Conservation (phyloP, 2,113 vertebrate genomes). For the human (Homo sapiens) region GRCh38 chr3:78104501-78105000, state of each 20-base stretch:
- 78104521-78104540: neutral
- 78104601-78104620: neutral
- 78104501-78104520: neutral
- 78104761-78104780: neutral
- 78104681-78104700: neutral
- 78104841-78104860: neutral
- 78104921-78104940: neutral
- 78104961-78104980: neutral
- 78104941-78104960: neutral
- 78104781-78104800: neutral
- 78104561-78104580: neutral
- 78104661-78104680: neutral
- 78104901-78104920: neutral
- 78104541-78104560: neutral
- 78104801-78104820: neutral
- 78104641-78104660: neutral
- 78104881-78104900: no score
- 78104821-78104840: rapidly evolving
- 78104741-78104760: neutral
- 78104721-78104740: neutral
- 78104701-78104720: neutral
- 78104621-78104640: neutral
- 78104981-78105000: neutral
- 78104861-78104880: neutral
- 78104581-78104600: neutral